Evolutionary conservation across 2,113 vertebrate species (phyloP), one percentile per base, ranked within the genome.

Genomic region (Phocoena phocoena): DNA sequence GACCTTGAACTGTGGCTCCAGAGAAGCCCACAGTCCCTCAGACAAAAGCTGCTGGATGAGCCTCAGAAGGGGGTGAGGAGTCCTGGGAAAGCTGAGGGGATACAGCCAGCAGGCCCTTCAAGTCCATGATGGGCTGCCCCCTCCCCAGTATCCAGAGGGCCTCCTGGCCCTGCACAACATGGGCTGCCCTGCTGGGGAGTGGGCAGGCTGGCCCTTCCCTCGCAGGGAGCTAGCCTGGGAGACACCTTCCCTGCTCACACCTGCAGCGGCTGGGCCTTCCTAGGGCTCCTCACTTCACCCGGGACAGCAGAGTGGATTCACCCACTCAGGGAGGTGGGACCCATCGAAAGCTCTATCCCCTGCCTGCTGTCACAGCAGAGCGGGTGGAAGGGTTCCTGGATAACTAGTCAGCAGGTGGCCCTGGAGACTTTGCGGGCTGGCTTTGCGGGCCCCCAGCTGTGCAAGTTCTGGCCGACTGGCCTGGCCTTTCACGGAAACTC

Each of bases 401-500:
- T 11, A 2, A 4, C 28, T 1, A 31, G 53, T 9, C 10, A 50
- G 60, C 5, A 33, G 83, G 5, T 0, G 23, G 71, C 38, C 14
- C 23, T 3, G 3, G 63, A 53, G 26, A 73, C 20, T 15, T 33
- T 1, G 31, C 17, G 50, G 44, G 26, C 47, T 1, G 36, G 17
- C 50, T 4, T 21, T 36, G 74, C 25, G 21, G 28, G 1, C 26
- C 18, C 33, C 38, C 10, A 12, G 41, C 41, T n/a, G 6, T 53
- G 85, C 4, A 21, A 7, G 28, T 55, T 10, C 77, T 36, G 55
- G 80, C 67, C 70, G 8, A 4, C n/a, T 10, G 38, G 20, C 31
- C 55, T 77, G 0, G 0, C 41, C 23, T 26, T 12, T 55, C 20
- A 3, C 0, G 0, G 36, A 33, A n/a, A 25, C 31, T 38, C 47